Percentiles rank a stretch among this genome's conserved stretches.
Conservation (phyloP, 2,113 vertebrate species). For the Boulengeromyrus knoepffleri region DNA sequence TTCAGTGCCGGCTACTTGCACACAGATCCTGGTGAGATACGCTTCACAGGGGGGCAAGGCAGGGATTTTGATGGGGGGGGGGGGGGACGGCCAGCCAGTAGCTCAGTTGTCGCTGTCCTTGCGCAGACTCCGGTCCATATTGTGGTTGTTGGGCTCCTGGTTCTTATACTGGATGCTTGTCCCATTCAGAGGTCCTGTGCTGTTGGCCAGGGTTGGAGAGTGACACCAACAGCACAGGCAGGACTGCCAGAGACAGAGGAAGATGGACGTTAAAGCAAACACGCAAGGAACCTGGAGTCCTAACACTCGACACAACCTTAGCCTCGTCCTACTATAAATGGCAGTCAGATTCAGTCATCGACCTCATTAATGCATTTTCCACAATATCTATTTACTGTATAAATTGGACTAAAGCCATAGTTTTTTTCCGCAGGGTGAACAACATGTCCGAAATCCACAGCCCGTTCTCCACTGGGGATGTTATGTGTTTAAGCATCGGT, state of each 20-base stretch:
- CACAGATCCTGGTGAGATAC: background rate
- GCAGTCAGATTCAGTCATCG: background rate
- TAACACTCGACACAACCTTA: background rate
- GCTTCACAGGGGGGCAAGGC: background rate
- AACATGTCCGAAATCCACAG: background rate
- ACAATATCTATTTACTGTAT: background rate
- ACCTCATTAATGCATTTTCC: background rate
- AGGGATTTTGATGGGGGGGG: background rate
- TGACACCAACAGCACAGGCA: slow-evolving; percentile 68
- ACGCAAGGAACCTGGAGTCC: background rate
- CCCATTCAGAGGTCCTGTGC: slow-evolving; percentile 59
- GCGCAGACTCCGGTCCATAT: slow-evolving; percentile 48
- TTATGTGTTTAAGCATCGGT: background rate
- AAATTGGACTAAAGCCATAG: background rate
- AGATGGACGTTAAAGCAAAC: slow-evolving; percentile 5
- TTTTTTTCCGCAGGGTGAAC: background rate
- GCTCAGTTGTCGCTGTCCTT: slow-evolving; percentile 61
- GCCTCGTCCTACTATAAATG: background rate
- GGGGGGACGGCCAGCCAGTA: background rate
- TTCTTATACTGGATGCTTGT: slow-evolving; percentile 66
- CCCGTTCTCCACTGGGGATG: background rate
- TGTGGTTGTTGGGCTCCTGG: slow-evolving; percentile 58
- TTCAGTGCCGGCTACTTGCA: background rate
- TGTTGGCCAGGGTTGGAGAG: slow-evolving; percentile 53
- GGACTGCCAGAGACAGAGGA: slow-evolving; percentile 41